Evolutionary conservation across 2,797 vertebrate species (phyloP), one percentile per base, ranked within the genome.

Genomic region (Podargus strigoides): DNA sequence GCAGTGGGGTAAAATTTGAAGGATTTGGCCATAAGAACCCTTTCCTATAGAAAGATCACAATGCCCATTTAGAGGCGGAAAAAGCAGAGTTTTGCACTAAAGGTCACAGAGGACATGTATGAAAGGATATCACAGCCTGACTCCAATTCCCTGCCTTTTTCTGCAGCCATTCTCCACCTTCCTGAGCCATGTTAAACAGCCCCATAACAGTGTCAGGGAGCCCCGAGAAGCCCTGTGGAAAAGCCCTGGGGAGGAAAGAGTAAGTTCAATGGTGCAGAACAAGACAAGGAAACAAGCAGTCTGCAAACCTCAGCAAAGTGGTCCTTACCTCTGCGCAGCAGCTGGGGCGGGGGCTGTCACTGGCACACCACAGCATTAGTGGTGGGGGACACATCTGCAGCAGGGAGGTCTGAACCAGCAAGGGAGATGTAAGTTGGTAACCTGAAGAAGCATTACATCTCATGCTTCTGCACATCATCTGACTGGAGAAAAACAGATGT

Each of bases 401-500:
- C 0, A 0, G 28, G 64, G 86, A 90, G 49, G 27, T 46, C 91
- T 63, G 70, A 66, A 77, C 1, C 19, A 69, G 34, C 63, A n/a
- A 1, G 0, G 47, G 75, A 84, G 30, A 60, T 69, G 79, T 50
- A n/a, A 27, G 79, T 63, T 59, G 85, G 60, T 21, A 53, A 85
- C 39, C 11, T 11, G 19, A 52, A 84, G 80, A 81, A 49, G 26
- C 37, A 27, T 13, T 78, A 30, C 11, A 30, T 67, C 16, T 50
- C 3, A 1, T 77, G 49, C 79, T 90, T 87, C 93, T 63, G 53
- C 55, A 37, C 79, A 22, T 85, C 86, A 91, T 37, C 82, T 28
- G 16, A 50, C 53, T 70, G 50, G 85, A 96, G 93, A 91, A 83
- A 97, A 96, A 1, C 87, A 93, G 89, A 89, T 68, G 79, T 91